Base-by-base conservation (phyloP, 2,797 vertebrate genomes). In the Falco rusticolus region DNA sequence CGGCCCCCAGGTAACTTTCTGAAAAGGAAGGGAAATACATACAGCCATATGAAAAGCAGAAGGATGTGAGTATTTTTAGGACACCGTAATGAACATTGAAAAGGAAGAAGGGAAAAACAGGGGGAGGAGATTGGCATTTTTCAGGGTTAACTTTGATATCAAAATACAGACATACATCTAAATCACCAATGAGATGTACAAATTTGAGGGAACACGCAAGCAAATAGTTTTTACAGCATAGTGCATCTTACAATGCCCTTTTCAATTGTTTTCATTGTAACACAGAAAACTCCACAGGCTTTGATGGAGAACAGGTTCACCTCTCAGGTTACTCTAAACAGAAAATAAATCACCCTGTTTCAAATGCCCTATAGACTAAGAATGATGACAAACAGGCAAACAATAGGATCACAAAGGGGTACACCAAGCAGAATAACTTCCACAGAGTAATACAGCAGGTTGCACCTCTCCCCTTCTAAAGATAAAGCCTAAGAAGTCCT, bases 191-290 rank as follows among this genome's bases (percentile, higher is more conserved):
- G 7, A 69, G 28, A 64, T 20, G 13, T 9, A 71, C 2, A 87
- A 71, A 79, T 51, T 28, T 48, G 45, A 79, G 19, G 79, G 17
- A 77, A 57, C 12, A 16, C 29, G 29, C 9, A 64, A 87, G 15
- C 0, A 7, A 75, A 82, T 43, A 0, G 2, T 28, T 89, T 85
- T 87, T 61, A 22, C n/a, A 37, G 19, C 3, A 16, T 0, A 61
- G 1, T 34, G 26, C 24, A 29, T 31, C 16, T 57, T 84, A n/a
- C 26, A 56, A 31, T 13, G 24, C 13, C 13, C 6, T 45, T 76
- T 87, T 47, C 34, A 34, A 28, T 16, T 61, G 22, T 61, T 94
- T 85, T 66, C 17, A 14, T 9, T 77, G 47, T 41, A 26, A 48
- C 25, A 53, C 26, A 74, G 16, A 78, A 87, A 70, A 56, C 39